Conservation (phyloP, 2,113 vertebrate species). For the Anhinga rufa region DNA sequence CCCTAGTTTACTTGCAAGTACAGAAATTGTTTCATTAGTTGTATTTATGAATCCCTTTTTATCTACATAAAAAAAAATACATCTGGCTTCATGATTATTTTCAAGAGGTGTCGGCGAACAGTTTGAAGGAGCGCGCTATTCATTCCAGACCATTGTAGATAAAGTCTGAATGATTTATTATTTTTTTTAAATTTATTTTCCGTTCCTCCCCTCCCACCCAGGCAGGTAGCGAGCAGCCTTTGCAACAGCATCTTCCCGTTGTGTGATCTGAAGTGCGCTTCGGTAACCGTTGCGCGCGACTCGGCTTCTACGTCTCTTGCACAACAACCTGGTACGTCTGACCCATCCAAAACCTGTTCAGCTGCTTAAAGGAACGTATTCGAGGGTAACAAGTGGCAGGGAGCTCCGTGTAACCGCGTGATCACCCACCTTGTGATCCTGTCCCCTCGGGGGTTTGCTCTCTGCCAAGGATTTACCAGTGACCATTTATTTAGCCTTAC, state of each 20-base stretch:
- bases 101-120: background rate
- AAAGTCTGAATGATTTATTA: background rate
- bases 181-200: background rate
- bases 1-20: background rate
- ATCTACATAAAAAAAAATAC: background rate
- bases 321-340: background rate
- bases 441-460: background rate
- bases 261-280: background rate
- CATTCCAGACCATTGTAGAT: background rate
- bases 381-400: too few species aligned
- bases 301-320: accelerated
- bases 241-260: background rate
- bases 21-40: background rate
- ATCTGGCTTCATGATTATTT: background rate
- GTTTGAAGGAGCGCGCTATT: background rate
- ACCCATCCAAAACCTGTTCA: background rate
- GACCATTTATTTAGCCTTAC: background rate
- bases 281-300: accelerated
- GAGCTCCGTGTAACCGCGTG: accelerated
- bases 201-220: background rate
- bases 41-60: background rate
- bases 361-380: accelerated
- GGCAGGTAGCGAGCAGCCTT: background rate
- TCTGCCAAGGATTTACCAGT: background rate
- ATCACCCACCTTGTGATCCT: background rate